A percentile compares a stretch with the other conserved stretches of the same genome.
phyloP scores from a whole-genome alignment of 2,113 vertebrate genomes.

The Isichthys henryi region DNA sequence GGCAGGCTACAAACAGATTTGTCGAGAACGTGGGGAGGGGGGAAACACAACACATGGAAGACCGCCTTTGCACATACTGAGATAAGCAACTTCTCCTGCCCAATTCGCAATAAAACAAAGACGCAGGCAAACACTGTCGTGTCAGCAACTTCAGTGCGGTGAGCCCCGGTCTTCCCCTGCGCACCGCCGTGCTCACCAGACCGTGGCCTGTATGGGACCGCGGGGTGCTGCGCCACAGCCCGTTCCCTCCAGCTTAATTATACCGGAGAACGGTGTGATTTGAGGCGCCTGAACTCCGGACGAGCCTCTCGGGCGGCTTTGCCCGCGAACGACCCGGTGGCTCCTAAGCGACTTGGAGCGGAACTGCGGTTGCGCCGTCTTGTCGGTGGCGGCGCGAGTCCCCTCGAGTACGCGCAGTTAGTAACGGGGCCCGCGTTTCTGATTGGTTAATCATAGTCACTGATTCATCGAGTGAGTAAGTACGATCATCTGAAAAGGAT shows the following conservation, averaged over 20 bases:
- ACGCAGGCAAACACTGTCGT: slow-evolving; percentile 2
- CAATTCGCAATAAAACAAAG: slow-evolving; percentile 30
- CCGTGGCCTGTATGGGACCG: background rate
- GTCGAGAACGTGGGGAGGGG: slow-evolving; percentile 20
- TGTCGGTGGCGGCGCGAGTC: background rate
- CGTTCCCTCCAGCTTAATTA: background rate
- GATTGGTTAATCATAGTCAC: background rate
- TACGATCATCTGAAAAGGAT: background rate
- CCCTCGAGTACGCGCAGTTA: background rate
- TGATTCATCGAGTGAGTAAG: background rate
- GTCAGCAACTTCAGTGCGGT: slow-evolving; percentile 8
- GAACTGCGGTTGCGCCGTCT: background rate
- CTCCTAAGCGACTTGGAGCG: background rate
- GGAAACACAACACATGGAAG: background rate
- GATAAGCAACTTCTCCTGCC: slow-evolving; percentile 31
- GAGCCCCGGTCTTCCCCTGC: background rate
- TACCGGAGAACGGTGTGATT: background rate
- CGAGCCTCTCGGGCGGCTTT: background rate
- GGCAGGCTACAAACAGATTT: slow-evolving; percentile 30
- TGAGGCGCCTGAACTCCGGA: background rate
- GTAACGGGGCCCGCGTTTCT: background rate
- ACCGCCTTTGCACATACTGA: slow-evolving; percentile 27
- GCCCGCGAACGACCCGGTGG: background rate
- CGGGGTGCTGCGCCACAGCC: background rate
- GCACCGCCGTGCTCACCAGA: slow-evolving; percentile 4